Conservation (phyloP, 2,888 invertebrate species). For the Conchocele bisecta region DNA sequence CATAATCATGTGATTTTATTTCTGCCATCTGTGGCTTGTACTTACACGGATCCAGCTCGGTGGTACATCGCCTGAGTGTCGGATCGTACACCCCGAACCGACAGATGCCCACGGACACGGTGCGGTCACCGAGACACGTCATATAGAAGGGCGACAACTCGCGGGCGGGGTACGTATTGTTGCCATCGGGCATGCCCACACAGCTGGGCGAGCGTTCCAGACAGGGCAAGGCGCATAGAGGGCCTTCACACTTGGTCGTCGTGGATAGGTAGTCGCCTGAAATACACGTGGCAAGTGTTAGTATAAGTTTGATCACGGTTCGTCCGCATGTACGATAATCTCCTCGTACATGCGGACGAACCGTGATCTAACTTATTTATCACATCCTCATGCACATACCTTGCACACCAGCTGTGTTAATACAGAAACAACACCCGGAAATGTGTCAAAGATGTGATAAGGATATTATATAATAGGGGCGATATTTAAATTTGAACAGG, state of each 20-base stretch:
- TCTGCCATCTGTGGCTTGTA: not conserved
- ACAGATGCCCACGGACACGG: constrained; percentile 65
- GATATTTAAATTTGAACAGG: not conserved
- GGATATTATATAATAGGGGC: no score
- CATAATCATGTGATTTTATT: no score
- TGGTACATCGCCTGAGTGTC: constrained; percentile 56
- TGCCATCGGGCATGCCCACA: constrained; percentile 61
- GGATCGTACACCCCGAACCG: constrained; percentile 66
- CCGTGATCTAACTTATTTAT: no score
- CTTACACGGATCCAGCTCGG: constrained; percentile 63
- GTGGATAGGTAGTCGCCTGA: constrained; percentile 65
- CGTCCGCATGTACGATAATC: no score
- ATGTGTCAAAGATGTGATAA: no score
- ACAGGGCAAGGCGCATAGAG: constrained; percentile 62
- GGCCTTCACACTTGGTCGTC: constrained; percentile 61
- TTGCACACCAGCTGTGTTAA: no score
- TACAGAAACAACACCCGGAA: no score
- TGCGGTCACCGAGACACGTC: constrained; percentile 65
- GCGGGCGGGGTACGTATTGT: constrained; percentile 66
- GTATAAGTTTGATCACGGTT: no score
- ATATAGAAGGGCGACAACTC: constrained; percentile 68
- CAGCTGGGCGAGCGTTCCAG: constrained; percentile 65
- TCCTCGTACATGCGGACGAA: no score
- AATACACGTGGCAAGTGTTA: constrained; percentile 4
- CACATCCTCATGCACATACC: no score